phyloP scores from a whole-genome alignment of 1,140 invertebrate species.

The Drosophila tsacasi region DNA sequence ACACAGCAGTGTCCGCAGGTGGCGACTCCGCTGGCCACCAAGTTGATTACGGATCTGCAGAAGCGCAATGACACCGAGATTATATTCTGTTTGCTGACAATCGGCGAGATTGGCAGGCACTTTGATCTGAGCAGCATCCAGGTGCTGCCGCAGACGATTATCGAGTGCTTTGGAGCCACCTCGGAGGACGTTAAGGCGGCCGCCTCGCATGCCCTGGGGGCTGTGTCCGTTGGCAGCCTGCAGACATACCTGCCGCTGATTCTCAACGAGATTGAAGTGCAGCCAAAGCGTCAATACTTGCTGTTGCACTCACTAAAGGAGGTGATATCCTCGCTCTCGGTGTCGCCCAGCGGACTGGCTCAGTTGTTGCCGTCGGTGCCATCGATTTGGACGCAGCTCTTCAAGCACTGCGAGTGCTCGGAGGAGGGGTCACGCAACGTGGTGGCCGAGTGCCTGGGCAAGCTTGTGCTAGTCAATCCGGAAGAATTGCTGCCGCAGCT shows the following conservation, averaged over 20 bases:
- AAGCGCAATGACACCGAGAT: conserved; percentile 92
- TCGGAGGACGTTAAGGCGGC: conserved; percentile 97
- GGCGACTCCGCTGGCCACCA: conserved; percentile 92
- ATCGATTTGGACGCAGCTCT: conserved; percentile 95
- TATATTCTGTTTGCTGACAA: conserved; percentile 96
- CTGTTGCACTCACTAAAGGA: conserved; percentile 98
- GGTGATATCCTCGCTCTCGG: conserved; percentile 95
- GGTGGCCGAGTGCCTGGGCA: conserved; percentile 98
- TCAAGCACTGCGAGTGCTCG: conserved; percentile 96
- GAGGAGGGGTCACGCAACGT: conserved; percentile 99
- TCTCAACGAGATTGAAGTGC: conserved; percentile 95
- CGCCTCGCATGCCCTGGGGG: conserved; percentile 97
- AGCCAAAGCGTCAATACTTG: conserved; percentile 97
- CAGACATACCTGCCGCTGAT: conserved; percentile 97
- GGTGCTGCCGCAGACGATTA: conserved; percentile 90
- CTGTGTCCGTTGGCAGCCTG: conserved; percentile 97
- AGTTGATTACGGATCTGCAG: conserved; percentile 94
- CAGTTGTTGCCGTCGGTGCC: conserved; percentile 94
- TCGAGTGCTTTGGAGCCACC: conserved; percentile 91
- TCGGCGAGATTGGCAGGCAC: conserved; percentile 98
- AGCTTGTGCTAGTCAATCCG: conserved; percentile 98
- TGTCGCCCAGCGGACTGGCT: conserved; percentile 90
- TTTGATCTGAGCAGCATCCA: conserved; percentile 93
- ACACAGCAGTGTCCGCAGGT: conserved; percentile 91
- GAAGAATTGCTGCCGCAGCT: conserved; percentile 91